Evolutionary conservation across 2,888 invertebrate species (phyloP).

Genomic region (Dicycla oo): DNA sequence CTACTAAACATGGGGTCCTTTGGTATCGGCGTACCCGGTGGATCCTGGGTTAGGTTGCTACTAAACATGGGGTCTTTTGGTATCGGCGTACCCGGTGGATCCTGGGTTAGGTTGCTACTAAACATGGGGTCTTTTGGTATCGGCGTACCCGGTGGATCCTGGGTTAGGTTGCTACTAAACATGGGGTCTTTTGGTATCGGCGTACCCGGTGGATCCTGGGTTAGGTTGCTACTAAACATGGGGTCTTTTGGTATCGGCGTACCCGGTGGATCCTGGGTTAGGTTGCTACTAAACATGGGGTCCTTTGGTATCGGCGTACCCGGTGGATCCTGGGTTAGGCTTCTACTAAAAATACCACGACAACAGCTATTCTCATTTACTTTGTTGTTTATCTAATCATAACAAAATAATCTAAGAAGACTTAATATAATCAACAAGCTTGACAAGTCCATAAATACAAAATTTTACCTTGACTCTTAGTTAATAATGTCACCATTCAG

Average conservation of each 20-base stretch:
- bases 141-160: too few species aligned
- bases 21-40: too few species aligned
- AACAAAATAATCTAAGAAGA: constrained; percentile 3
- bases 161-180: neutral
- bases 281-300: neutral
- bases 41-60: neutral
- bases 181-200: neutral
- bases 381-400: neutral
- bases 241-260: neutral
- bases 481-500: constrained; percentile 11
- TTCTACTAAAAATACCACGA: neutral
- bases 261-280: neutral
- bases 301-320: neutral
- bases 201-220: neutral
- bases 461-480: constrained; percentile 20
- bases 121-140: neutral
- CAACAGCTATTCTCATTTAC: neutral
- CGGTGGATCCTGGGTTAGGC: neutral
- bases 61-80: neutral
- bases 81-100: too few species aligned
- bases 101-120: neutral
- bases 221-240: neutral
- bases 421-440: constrained; percentile 1
- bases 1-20: neutral
- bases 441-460: constrained; percentile 11